phyloP scores from a whole-genome alignment of 2,113 vertebrate genomes.

The Uria lomvia region DNA sequence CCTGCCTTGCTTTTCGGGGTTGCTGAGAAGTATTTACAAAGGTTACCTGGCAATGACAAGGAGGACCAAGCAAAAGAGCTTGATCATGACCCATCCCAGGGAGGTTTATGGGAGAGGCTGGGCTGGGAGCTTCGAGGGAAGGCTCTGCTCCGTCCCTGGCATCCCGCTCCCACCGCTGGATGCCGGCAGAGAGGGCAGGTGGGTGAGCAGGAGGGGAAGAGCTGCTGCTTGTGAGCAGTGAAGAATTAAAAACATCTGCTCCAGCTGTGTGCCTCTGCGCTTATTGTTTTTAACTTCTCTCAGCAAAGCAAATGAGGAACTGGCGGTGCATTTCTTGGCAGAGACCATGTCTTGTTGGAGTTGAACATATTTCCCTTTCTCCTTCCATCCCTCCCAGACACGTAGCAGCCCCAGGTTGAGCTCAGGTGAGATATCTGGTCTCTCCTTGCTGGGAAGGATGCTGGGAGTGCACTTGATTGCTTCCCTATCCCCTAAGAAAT shows the following conservation, averaged over 20 bases:
- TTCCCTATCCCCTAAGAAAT: not conserved
- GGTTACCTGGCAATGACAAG: not conserved
- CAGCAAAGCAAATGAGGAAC: not conserved
- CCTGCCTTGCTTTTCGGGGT: not conserved
- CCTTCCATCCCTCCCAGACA: not conserved
- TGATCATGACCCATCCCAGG: not conserved
- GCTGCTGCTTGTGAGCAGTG: not conserved
- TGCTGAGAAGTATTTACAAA: not conserved
- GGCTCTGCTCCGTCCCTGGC: not conserved
- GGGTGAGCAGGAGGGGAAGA: not conserved
- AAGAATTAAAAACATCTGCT: slow-evolving; percentile 8
- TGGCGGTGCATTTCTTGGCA: not conserved
- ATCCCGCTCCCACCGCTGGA: not conserved
- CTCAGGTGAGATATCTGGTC: not conserved
- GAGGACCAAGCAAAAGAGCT: not conserved
- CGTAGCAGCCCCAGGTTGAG: not conserved
- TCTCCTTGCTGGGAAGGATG: not conserved
- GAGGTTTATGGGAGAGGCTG: not conserved
- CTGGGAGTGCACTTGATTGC: not conserved
- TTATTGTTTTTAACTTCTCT: not conserved
- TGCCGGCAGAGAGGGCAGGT: not conserved
- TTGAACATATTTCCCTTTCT: not conserved
- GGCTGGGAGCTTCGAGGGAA: not conserved
- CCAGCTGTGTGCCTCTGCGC: not conserved
- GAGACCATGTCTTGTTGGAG: not conserved